A percentile compares a stretch with the other conserved stretches of the same genome.
Evolutionary conservation across 2,888 invertebrate species (phyloP).

Genomic region (Patella depressa): DNA sequence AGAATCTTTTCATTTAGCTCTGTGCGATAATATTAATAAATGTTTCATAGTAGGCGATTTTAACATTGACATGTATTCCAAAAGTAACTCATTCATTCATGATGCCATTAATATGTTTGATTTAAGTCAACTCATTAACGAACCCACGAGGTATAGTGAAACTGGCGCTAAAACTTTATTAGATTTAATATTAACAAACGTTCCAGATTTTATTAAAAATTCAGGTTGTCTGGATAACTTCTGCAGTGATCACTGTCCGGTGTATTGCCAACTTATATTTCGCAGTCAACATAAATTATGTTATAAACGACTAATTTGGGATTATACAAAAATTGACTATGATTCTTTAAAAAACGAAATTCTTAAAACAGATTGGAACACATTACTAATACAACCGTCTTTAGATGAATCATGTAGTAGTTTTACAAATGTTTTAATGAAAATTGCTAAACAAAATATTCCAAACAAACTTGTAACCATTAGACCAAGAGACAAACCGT

Average conservation of each 20-base stretch:
- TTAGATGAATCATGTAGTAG: not conserved
- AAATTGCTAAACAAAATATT: not conserved
- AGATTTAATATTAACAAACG: not conserved
- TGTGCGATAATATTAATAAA: not conserved
- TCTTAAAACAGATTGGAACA: not conserved
- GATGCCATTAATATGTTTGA: conserved; percentile 1
- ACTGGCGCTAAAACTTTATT: not conserved
- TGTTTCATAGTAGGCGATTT: not conserved
- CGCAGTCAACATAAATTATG: not conserved
- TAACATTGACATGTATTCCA: not conserved
- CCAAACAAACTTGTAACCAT: not conserved
- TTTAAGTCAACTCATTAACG: not conserved
- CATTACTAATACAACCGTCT: not conserved
- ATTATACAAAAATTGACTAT: not conserved
- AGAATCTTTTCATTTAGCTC: conserved; percentile 2
- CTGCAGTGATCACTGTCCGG: not conserved
- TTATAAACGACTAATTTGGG: not conserved
- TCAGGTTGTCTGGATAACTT: not conserved
- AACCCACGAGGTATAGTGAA: conserved; percentile 7
- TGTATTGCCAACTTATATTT: not conserved
- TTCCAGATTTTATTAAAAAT: not conserved
- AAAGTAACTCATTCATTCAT: conserved; percentile 2
- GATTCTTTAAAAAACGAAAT: not conserved
- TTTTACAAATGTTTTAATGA: not conserved
- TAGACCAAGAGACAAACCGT: not conserved